Evolutionary conservation across 2,113 vertebrate species (phyloP), one percentile per base, ranked within the genome.

Genomic region (Salvelinus sp.): DNA sequence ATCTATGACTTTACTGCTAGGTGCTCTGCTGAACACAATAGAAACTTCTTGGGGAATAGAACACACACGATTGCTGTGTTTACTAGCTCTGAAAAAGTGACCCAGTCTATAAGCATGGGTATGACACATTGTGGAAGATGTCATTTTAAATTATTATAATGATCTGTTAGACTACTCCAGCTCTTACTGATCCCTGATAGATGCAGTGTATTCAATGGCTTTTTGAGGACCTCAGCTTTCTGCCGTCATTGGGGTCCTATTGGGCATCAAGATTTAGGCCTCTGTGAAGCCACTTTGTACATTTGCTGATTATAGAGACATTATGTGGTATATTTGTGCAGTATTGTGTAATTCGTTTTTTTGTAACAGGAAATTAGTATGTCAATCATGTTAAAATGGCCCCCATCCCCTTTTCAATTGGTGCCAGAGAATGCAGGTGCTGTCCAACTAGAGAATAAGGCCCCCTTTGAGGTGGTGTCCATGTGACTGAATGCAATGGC

Each of bases 351-450:
- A 44, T 10, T 44, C 2, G 0, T 1, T 38, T 38, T 38, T 38
- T 38, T 38, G 38, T 38, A 38, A 38, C 38, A 38, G 38, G 7
- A 38, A 38, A 38, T 38, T 2, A 38, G 38, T 38, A 54, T 54
- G 48, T 54, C 3, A 54, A 16, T 54, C 48, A 54, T 54, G 48
- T 54, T 18, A 54, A 54, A 54, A 54, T 54, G 50, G 1, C 48
- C 30, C 30, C 18, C 63, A 14, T 25, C 69, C 81, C 1, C 78
- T 76, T 70, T 79, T 75, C 68, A 44, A 78, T 58, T 62, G 58
- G 71, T 77, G 70, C 68, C 80, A 74, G 33, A 7, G 65, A 74
- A 80, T 73, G 76, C 89, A 90, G 90, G 88, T 92, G 88, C 84
- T 81, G 75, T 88, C 79, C 85, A 87, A 82, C 82, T 80, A 88